phyloP scores from a whole-genome alignment of 2,888 invertebrate genomes.

The Trachelus tabidus region DNA sequence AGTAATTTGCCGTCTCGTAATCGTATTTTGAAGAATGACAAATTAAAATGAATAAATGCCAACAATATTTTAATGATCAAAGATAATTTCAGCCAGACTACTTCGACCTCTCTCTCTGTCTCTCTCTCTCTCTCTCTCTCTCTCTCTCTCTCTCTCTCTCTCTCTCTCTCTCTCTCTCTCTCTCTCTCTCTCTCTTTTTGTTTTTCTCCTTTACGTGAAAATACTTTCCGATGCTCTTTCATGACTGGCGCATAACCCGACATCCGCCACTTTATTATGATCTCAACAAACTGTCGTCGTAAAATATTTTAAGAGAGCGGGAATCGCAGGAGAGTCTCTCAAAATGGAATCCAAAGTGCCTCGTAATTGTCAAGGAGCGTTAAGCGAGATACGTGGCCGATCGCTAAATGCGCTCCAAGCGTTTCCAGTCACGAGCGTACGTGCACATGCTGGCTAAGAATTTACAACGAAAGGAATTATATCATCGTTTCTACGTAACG shows the following conservation, averaged over 20 bases:
- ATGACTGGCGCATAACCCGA: not conserved
- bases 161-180: too few species aligned
- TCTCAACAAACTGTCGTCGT: constrained; percentile 32
- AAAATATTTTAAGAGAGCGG: constrained; percentile 31
- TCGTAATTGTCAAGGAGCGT: not conserved
- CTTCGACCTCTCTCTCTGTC: not conserved
- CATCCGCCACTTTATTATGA: constrained; percentile 29
- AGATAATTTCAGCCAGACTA: not conserved
- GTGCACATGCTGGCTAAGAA: not conserved
- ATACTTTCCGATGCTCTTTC: not conserved
- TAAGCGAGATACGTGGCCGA: not conserved
- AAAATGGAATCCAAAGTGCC: not conserved
- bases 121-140: too few species aligned
- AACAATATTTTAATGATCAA: not conserved
- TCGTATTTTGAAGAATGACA: not conserved
- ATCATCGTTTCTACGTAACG: not conserved
- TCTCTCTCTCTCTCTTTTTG: not conserved
- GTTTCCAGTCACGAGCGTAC: not conserved
- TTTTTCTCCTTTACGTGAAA: not conserved
- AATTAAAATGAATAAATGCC: not conserved
- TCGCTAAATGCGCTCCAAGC: not conserved
- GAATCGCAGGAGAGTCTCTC: not conserved
- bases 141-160: too few species aligned
- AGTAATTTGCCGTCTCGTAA: not conserved
- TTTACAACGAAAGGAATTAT: not conserved